These are phyloP conservation scores for Dorcus hopei DNA, from an alignment of 2,888 invertebrate species.

Conservation along the genomic window DNA sequence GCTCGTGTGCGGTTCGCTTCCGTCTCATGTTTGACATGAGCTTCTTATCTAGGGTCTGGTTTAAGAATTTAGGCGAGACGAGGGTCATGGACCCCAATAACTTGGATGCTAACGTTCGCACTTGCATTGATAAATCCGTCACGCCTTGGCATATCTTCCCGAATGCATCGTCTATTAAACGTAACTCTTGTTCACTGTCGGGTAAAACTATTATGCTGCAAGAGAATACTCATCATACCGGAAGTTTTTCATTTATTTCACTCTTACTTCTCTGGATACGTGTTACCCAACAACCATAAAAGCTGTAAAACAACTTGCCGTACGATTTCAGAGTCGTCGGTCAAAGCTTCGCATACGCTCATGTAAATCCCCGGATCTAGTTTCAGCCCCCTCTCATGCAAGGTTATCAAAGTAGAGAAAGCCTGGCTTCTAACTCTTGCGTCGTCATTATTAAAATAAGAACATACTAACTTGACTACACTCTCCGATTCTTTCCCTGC, in stretches of 20 bases:
- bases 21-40: constrained; percentile 89
- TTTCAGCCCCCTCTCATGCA: constrained; percentile 78
- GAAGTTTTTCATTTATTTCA: too few species aligned
- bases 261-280: constrained; percentile 79
- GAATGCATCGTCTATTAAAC: constrained; percentile 94
- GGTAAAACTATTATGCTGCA: constrained; percentile 65
- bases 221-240: constrained; percentile 19
- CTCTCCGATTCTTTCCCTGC: constrained; percentile 59
- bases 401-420: constrained; percentile 77
- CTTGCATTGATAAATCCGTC: constrained; percentile 87
- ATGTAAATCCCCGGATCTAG: constrained; percentile 70
- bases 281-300: constrained; percentile 80
- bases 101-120: constrained; percentile 80
- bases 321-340: constrained; percentile 93
- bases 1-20: constrained; percentile 78
- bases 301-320: constrained; percentile 81
- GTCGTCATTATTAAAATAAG: constrained; percentile 84
- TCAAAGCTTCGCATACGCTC: constrained; percentile 70
- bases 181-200: constrained; percentile 78
- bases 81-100: constrained; percentile 82
- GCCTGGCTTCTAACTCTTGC: constrained; percentile 88
- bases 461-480: constrained; percentile 71
- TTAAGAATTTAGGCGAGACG: constrained; percentile 85
- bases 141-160: constrained; percentile 90
- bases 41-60: constrained; percentile 97